Percentiles rank a stretch among this genome's conserved stretches.
Evolutionary conservation across 2,797 vertebrate genomes (phyloP).

Genomic region (Leptodactylus fallax): DNA sequence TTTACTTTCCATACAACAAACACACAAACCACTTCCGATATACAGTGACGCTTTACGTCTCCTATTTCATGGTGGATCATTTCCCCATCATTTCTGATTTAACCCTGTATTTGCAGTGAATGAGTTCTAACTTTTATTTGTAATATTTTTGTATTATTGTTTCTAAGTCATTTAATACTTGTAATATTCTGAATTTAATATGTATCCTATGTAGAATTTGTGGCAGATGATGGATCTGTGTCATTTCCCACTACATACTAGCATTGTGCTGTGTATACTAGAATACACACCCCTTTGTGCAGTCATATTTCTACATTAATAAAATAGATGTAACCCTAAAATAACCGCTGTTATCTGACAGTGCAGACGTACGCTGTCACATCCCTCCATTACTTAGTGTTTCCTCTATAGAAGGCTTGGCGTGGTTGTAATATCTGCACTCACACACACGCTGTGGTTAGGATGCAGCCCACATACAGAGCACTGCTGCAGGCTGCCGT

Average conservation of each 20-base stretch:
- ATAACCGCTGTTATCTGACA: background rate
- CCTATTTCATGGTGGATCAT: background rate
- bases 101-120: background rate
- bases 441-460: constrained; percentile 7
- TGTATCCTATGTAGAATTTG: too few relatives aligned
- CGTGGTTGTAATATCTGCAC: constrained; percentile 2
- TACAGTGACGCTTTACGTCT: background rate
- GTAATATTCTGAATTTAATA: background rate
- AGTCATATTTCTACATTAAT: background rate
- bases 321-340: background rate
- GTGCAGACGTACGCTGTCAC: background rate
- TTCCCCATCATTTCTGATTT: background rate
- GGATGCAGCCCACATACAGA: constrained; percentile 29
- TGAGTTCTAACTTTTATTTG: background rate
- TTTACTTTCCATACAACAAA: background rate
- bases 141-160: background rate
- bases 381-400: background rate
- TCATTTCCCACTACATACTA: too few relatives aligned
- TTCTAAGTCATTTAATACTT: background rate
- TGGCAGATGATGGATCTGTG: background rate
- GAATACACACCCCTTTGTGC: background rate
- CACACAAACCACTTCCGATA: constrained; percentile 15
- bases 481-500: background rate
- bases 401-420: background rate
- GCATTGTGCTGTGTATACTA: background rate